Conservation (phyloP, 2,888 invertebrate genomes). For the Lordiphosa fenestrarum region DNA sequence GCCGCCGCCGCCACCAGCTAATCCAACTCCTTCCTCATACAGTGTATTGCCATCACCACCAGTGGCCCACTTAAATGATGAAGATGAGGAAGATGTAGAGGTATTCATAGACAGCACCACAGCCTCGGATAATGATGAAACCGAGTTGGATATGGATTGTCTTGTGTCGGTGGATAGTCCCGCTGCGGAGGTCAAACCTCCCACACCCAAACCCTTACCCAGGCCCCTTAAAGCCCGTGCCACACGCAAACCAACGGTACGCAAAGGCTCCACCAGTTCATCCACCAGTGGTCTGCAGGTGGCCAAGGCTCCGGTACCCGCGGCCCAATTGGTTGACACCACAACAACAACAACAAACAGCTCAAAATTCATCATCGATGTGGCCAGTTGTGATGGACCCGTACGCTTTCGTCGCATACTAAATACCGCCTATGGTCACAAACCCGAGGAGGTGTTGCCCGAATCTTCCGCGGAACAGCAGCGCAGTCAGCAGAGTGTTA, state of each 20-base stretch:
- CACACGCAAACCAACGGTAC: too few species aligned
- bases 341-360: constrained; percentile 16
- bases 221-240: not conserved
- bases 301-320: constrained; percentile 33
- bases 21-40: constrained; percentile 5
- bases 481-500: constrained; percentile 79
- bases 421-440: constrained; percentile 88
- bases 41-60: constrained; percentile 1
- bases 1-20: constrained; percentile 10
- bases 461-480: constrained; percentile 35
- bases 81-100: constrained; percentile 71
- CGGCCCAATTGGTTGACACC: constrained; percentile 44
- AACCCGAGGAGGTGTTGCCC: constrained; percentile 74
- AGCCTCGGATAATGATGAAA: constrained; percentile 57
- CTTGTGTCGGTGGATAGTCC: constrained; percentile 65
- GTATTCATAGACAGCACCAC: constrained; percentile 76
- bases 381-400: constrained; percentile 96
- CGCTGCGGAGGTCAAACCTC: constrained; percentile 30
- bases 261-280: too few species aligned
- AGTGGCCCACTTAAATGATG: constrained; percentile 20
- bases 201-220: not conserved
- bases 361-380: constrained; percentile 86
- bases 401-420: constrained; percentile 92
- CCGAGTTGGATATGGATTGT: constrained; percentile 51
- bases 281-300: constrained; percentile 26